Conservation (phyloP, 2,888 invertebrate genomes). For the Rotaria socialis region DNA sequence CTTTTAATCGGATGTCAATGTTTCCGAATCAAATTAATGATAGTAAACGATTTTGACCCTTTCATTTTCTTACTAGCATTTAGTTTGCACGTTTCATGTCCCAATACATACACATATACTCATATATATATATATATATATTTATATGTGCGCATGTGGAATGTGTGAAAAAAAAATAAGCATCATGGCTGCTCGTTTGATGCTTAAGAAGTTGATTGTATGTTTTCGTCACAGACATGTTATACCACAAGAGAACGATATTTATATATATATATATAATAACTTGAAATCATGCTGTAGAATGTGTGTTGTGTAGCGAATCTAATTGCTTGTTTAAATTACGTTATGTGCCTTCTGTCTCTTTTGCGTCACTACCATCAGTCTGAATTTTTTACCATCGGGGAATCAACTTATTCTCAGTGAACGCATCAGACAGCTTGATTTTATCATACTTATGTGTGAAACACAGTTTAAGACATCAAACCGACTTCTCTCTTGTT, state of each 20-base stretch:
- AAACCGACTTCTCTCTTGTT: background rate
- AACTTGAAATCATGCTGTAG: background rate
- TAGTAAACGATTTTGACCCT: background rate
- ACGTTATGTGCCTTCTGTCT: background rate
- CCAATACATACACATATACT: background rate
- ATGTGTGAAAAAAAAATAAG: background rate
- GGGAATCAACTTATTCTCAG: background rate
- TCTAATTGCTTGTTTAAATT: background rate
- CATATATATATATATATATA: background rate
- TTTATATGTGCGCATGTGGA: no score
- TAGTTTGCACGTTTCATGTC: background rate
- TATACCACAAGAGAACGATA: background rate
- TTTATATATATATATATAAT: background rate
- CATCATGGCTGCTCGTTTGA: background rate
- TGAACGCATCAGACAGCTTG: background rate
- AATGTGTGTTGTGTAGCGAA: background rate
- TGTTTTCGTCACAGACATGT: background rate
- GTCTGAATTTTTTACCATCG: background rate
- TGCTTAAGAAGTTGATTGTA: background rate
- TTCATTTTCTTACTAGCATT: background rate
- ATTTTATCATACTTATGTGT: background rate
- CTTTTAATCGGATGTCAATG: background rate
- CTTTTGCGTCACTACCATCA: background rate
- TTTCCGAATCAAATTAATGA: background rate
- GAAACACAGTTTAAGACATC: background rate